These are phyloP conservation scores for Sminthurinus aureus DNA, from an alignment of 2,888 invertebrate genomes.

Conservation along the genomic window DNA sequence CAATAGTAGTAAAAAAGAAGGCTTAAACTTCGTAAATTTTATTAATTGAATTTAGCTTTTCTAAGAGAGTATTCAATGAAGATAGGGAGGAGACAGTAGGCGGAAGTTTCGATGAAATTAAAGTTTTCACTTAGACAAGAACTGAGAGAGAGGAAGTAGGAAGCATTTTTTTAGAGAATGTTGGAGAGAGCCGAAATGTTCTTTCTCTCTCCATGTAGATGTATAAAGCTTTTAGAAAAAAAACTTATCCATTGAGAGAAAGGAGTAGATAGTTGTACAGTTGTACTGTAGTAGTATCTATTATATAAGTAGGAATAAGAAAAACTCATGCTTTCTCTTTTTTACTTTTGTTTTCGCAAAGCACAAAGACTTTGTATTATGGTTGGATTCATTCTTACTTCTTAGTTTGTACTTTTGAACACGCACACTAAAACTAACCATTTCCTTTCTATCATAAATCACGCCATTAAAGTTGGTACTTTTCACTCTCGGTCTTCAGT, in stretches of 20 bases:
- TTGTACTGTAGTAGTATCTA: neutral
- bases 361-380: neutral
- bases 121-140: slow-evolving; percentile 1
- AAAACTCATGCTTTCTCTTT: too few relatives aligned
- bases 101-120: slow-evolving; percentile 11
- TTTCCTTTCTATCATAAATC: slow-evolving; percentile 32
- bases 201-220: too few relatives aligned
- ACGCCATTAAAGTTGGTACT: slow-evolving; percentile 27
- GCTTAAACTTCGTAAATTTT: neutral
- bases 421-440: slow-evolving; percentile 28
- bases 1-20: neutral
- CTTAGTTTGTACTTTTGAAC: slow-evolving; percentile 16
- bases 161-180: neutral
- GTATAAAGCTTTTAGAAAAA: too few relatives aligned
- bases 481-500: slow-evolving; percentile 12
- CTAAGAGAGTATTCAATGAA: neutral
- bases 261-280: too few relatives aligned
- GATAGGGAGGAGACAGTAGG: neutral
- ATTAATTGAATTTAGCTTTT: neutral
- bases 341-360: too few relatives aligned
- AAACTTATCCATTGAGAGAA: too few relatives aligned
- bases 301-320: neutral
- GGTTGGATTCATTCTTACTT: neutral
- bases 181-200: too few relatives aligned
- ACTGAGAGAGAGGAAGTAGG: slow-evolving; percentile 2